Evolutionary conservation across 2,113 vertebrate species (phyloP).

Genomic region (Suricata suricatta): DNA sequence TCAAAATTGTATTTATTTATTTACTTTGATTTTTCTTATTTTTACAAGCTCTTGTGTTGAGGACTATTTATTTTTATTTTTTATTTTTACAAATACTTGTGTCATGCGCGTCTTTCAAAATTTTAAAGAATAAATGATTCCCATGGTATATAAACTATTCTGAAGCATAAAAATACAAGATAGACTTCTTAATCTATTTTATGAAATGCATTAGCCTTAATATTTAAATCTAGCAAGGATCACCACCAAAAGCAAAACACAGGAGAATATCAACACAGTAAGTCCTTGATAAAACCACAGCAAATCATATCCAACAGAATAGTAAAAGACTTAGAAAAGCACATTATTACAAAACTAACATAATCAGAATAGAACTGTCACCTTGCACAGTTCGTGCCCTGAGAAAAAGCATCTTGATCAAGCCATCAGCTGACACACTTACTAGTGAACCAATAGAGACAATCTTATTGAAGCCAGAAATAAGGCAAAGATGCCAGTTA

Average conservation of each 20-base stretch:
- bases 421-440: background rate
- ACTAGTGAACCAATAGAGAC: background rate
- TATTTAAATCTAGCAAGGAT: background rate
- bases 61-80: background rate
- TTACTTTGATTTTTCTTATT: background rate
- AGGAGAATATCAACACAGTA: background rate
- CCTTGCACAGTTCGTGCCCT: background rate
- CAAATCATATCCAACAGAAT: background rate
- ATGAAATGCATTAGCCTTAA: background rate
- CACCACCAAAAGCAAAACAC: background rate
- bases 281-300: background rate
- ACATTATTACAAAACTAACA: background rate
- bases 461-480: background rate
- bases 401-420: background rate
- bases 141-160: background rate
- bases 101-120: background rate
- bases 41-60: background rate
- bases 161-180: background rate
- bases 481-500: background rate
- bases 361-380: background rate
- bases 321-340: background rate
- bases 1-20: background rate
- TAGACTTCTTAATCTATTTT: background rate
- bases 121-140: background rate
- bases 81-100: background rate